These are phyloP conservation scores for Troides oblongomaculatus DNA, from an alignment of 2,888 invertebrate species.

Conservation along the genomic window DNA sequence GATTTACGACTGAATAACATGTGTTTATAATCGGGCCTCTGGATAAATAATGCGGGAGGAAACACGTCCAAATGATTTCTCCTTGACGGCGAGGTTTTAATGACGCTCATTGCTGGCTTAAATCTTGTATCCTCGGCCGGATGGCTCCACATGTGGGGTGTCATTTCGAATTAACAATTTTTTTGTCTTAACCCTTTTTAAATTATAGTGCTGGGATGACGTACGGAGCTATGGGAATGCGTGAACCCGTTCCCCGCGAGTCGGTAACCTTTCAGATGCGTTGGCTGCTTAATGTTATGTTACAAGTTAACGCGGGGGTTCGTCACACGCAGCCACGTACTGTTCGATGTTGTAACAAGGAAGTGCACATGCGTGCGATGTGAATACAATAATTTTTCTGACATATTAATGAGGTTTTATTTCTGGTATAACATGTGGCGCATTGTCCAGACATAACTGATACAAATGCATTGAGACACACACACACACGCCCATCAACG, in stretches of 20 bases:
- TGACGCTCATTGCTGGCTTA: slow-evolving; percentile 48
- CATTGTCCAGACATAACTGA: background rate
- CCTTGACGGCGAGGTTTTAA: slow-evolving; percentile 64
- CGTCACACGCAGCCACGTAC: slow-evolving; percentile 12
- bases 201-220: slow-evolving; percentile 66
- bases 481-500: background rate
- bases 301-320: slow-evolving; percentile 9
- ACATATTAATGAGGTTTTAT: slow-evolving; percentile 28
- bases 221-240: slow-evolving; percentile 65
- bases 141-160: slow-evolving; percentile 56
- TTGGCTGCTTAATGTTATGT: slow-evolving; percentile 19
- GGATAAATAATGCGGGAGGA: slow-evolving; percentile 63
- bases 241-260: slow-evolving; percentile 40
- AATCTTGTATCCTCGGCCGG: slow-evolving; percentile 49
- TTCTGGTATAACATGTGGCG: slow-evolving; percentile 20
- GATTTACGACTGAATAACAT: slow-evolving; percentile 70
- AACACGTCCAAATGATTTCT: slow-evolving; percentile 58
- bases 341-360: slow-evolving; percentile 19
- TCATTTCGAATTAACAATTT: slow-evolving; percentile 59
- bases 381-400: slow-evolving; percentile 20
- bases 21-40: slow-evolving; percentile 67
- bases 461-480: background rate
- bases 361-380: slow-evolving; percentile 29
- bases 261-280: slow-evolving; percentile 26
- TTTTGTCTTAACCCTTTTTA: slow-evolving; percentile 74